Evolutionary conservation across 2,888 invertebrate species (phyloP), one percentile per base, ranked within the genome.

Genomic region (Venustoraphidia nigricollis): DNA sequence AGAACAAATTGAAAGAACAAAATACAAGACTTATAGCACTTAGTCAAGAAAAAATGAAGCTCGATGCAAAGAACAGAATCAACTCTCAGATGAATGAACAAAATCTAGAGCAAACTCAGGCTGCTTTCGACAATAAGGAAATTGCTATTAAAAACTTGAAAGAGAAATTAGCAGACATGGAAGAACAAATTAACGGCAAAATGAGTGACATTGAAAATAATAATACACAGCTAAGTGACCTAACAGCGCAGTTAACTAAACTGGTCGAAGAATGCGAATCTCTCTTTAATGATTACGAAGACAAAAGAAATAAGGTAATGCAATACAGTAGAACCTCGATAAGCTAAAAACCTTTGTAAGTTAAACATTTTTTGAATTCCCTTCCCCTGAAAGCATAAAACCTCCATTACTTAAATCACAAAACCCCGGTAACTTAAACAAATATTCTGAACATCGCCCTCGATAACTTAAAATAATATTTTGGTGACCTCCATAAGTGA

Each of bases 161-260:
- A 3, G 77, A 65, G 77, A 83, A 84, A 63, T 71, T 86, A 44
- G 81, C 79, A 53, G 83, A 87, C 48, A 77, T 89, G 14, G 77
- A 82, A 57, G 73, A 77, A n/a, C 81, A 89, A 62, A 83, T 89
- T 11, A 82, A 83, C 52, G 74, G 75, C 34, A 91, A 88, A 67
- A 78, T 83, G 60, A 66, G 77, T 3, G 91, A 93, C 59, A 79
- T 92, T 49, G 86, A 89, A 57, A 81, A 81, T 46, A 89, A 85
- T 63, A 85, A 86, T 60, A 65, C 76, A 3, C 83, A 87, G 58
- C 70, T 91, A 52, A 73, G 77, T n/a, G 85, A 85, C 50, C 62
- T 88, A 37, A 83, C 79, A 56, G 73, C 70, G 10, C 77, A 83
- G 47, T 73, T 90, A 48, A 67, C 73, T 9, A 75, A 73, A 49